phyloP scores from a whole-genome alignment of 1,140 invertebrate species.

The Bombus pyrosoma region DNA sequence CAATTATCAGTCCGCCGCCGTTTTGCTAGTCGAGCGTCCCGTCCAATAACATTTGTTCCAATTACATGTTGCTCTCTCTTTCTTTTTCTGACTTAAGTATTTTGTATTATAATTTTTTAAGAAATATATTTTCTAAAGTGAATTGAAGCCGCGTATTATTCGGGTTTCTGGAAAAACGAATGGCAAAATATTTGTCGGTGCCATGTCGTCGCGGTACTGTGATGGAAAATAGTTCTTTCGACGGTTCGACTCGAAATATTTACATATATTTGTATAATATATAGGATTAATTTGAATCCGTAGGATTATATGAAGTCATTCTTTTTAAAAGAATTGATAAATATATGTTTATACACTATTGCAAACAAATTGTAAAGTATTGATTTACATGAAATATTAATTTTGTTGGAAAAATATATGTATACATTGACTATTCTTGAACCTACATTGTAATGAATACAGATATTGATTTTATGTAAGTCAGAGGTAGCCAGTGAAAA shows the following conservation, averaged over 20 bases:
- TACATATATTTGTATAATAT: background rate
- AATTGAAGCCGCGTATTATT: background rate
- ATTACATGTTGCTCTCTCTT: background rate
- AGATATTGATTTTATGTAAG: constrained; percentile 42
- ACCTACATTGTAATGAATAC: constrained; percentile 21
- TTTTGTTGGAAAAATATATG: constrained; percentile 1
- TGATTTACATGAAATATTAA: constrained; percentile 26
- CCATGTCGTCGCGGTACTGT: background rate
- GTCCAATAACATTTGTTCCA: background rate
- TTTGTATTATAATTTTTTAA: background rate
- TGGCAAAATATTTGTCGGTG: background rate
- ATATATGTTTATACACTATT: background rate
- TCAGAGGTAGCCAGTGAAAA: constrained; percentile 1
- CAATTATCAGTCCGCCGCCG: constrained; percentile 27
- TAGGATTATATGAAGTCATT: background rate
- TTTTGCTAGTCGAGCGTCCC: background rate
- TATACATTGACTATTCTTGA: constrained; percentile 20
- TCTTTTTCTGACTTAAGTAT: background rate
- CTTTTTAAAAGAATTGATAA: background rate
- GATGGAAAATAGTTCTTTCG: background rate
- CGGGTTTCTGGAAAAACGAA: background rate
- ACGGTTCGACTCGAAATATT: background rate
- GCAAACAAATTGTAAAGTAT: background rate
- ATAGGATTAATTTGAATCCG: background rate
- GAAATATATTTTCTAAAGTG: background rate